Base-by-base conservation (phyloP, 2,113 vertebrate genomes). In the Archocentrus centrarchus region DNA sequence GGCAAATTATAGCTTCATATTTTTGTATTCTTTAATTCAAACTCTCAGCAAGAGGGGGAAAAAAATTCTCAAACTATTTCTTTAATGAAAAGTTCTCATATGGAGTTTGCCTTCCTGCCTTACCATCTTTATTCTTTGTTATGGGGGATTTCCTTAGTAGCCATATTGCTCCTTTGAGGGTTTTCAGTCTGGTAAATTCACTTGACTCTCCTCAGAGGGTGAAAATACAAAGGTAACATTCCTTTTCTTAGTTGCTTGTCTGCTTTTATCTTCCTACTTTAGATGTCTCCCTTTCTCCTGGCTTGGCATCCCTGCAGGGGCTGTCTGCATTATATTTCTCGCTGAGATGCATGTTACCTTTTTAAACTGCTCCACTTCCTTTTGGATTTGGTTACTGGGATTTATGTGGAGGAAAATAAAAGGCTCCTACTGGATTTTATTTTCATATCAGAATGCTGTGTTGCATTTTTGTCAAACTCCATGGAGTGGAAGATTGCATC, bases 291-390 rank as follows among this genome's bases (percentile, higher is more conserved):
- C 17, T 58, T 80, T 68, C 53, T 85, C 17, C 79, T 77, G 63
- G 55, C 83, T 60, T 5, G 2, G 2, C 55, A 59, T 84, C 37
- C 76, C 88, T 77, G 50, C 55, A n/a, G 77, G 27, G 41, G 3
- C 60, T 86, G 78, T 87, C 91, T 79, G 53, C 30, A 44, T 89
- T 88, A 80, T 82, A 73, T 64, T 66, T 88, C 81, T 59, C 77
- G 55, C 88, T 87, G 60, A 77, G 61, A 82, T 59, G 75, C 73
- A 15, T 85, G 61, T 60, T 57, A 77, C 70, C 44, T 18, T 68
- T 77, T 39, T 37, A 50, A 80, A 37, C 39, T 20, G 7, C 78
- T 82, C 59, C 37, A 35, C 81, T 81, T 63, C 10, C 17, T 78
- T 86, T 55, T 37, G 59, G 57, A 79, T 92, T 78, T 86, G 83